Conservation (phyloP, 2,888 invertebrate species). For the Papilio gigon region DNA sequence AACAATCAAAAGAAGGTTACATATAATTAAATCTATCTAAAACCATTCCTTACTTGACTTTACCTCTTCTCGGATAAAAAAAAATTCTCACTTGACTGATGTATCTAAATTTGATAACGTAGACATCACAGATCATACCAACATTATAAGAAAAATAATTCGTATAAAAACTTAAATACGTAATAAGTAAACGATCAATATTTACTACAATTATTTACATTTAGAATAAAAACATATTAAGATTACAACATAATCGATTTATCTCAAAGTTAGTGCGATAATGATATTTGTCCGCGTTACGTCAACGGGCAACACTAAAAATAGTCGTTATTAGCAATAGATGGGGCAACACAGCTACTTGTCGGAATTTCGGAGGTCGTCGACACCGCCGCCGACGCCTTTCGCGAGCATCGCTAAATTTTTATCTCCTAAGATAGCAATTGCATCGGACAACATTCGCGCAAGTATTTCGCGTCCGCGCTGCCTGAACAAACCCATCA, state of each 20-base stretch:
- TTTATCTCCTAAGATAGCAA: conserved; percentile 19
- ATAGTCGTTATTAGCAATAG: conserved; percentile 40
- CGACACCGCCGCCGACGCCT: conserved; percentile 27
- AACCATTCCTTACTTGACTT: background rate
- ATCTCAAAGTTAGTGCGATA: conserved; percentile 17
- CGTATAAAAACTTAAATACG: background rate
- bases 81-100: background rate
- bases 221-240: conserved; percentile 3
- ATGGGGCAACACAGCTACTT: conserved; percentile 32
- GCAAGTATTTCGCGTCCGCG: background rate
- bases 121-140: background rate
- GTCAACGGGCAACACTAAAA: conserved; percentile 37
- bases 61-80: too few relatives aligned
- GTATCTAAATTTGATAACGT: too few relatives aligned
- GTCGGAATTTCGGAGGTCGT: conserved; percentile 40
- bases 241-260: background rate
- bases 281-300: conserved; percentile 21
- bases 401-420: conserved; percentile 29
- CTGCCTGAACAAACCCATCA: background rate
- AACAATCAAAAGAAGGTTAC: background rate
- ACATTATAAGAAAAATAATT: background rate
- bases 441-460: background rate
- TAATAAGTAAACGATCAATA: background rate
- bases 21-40: background rate
- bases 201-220: conserved; percentile 10